Evolutionary conservation across 1,140 invertebrate species (phyloP), one percentile per base, ranked within the genome.

Genomic region (Ceratitis capitata): DNA sequence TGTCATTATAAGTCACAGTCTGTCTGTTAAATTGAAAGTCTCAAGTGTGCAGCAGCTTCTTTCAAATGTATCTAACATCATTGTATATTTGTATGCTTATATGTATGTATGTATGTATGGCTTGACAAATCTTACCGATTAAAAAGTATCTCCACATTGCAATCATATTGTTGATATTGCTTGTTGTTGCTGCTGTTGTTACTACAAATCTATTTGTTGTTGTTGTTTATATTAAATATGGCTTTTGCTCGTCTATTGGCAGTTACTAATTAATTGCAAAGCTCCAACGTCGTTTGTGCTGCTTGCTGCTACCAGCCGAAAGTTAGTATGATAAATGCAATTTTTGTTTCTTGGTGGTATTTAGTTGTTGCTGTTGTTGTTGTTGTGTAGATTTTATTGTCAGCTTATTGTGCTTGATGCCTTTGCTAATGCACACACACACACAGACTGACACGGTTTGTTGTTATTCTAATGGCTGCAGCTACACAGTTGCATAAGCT

Each of bases 121-220:
- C 26, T 61, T 29, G 5, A 12, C 29, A 32, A 61, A 32, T 32
- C 88, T 89, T 85, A 89, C 89, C 89, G 87, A 90, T 90, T 78
- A 88, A 82, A 87, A 87, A 86, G 84, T 89, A 88, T 87, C 87
- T 88, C 85, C 89, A 88, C 86, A 85, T 69, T 64, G 61, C 88
- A 85, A 86, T 51, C 86, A 84, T 84, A 83, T 84, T 86, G 42
- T 19, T 45, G 39, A n/a, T n/a, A n/a, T 45, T 78, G 39, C 16
- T 14, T 78, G n/a, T 4, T 83, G 84, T 84, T 86, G n/a, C 19
- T 45, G 69, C 14, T 47, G 42, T 23, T 74, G 64, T 7, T 39
- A n/a, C n/a, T n/a, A n/a, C n/a, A n/a, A n/a, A n/a, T n/a, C n/a
- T n/a, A n/a, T n/a, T n/a, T n/a, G 32, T 39, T 69, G 86, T 78